Conservation (phyloP, 2,113 vertebrate genomes). For the Poecilia latipinna region DNA sequence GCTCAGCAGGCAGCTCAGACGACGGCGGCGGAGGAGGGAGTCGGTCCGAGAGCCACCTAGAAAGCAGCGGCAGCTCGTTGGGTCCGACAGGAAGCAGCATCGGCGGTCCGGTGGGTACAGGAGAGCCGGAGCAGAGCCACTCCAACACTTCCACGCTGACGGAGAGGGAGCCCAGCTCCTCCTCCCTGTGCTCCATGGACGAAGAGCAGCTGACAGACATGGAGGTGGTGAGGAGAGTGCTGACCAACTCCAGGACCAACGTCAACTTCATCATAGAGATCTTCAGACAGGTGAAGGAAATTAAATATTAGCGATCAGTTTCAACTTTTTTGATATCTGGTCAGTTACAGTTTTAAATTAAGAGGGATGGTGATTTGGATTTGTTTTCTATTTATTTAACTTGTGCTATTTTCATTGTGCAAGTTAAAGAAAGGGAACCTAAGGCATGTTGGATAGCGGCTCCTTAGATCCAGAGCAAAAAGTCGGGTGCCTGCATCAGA, state of each 20-base stretch:
- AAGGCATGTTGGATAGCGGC: no score
- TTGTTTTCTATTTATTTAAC: not conserved
- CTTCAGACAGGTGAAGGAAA: conserved; percentile 90
- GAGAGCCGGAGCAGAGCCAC: conserved; percentile 93
- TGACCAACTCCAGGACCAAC: conserved; percentile 93
- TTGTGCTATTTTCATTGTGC: no score
- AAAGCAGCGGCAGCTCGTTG: conserved; percentile 42
- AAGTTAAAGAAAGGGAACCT: not conserved
- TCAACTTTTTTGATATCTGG: not conserved
- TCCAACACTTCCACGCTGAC: conserved; percentile 98
- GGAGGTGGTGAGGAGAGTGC: conserved; percentile 95
- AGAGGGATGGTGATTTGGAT: not conserved
- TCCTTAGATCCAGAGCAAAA: no score
- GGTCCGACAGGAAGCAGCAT: conserved; percentile 73
- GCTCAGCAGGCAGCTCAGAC: conserved; percentile 79
- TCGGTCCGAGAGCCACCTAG: conserved; percentile 68
- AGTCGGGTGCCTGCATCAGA: not conserved
- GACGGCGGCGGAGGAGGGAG: conserved; percentile 57
- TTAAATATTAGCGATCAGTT: not conserved
- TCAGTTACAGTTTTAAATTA: no score
- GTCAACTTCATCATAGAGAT: conserved; percentile 99
- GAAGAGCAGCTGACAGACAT: conserved; percentile 97
- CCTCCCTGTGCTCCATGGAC: conserved; percentile 97
- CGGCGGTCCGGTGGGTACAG: conserved; percentile 79
- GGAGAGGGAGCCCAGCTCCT: conserved; percentile 97